Conservation (phyloP, 2,113 vertebrate species). For the Sebastes schlegelii region DNA sequence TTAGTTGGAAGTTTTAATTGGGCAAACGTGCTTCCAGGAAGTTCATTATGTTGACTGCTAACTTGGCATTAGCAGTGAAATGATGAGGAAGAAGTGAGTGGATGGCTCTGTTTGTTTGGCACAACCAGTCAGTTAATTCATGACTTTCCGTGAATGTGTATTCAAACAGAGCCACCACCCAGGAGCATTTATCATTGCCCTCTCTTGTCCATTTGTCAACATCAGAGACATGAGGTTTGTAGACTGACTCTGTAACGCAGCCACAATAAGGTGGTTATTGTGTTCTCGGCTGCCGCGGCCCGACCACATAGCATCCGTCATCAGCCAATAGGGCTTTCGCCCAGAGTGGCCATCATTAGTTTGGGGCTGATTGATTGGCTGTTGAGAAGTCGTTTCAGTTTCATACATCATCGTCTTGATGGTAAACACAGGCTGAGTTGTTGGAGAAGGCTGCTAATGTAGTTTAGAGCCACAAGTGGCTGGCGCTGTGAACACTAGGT, state of each 20-base stretch:
- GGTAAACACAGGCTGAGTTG: constrained; percentile 57
- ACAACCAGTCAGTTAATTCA: constrained; percentile 58
- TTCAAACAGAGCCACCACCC: constrained; percentile 56
- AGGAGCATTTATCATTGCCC: constrained; percentile 61
- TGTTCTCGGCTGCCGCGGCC: constrained; percentile 44
- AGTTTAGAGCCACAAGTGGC: constrained; percentile 35
- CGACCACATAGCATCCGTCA: constrained; percentile 63
- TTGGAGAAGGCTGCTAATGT: constrained; percentile 37
- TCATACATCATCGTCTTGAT: constrained; percentile 70
- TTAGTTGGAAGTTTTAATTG: constrained; percentile 60
- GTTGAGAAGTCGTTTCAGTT: constrained; percentile 56
- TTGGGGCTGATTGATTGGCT: constrained; percentile 73
- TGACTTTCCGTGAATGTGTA: constrained; percentile 57
- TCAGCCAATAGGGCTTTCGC: constrained; percentile 62
- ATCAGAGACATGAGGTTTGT: constrained; percentile 45
- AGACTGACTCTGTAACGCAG: constrained; percentile 32
- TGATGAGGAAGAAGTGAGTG: constrained; percentile 45
- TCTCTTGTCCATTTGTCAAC: constrained; percentile 63
- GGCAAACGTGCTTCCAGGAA: constrained; percentile 27
- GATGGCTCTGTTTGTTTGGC: constrained; percentile 53
- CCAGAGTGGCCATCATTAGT: constrained; percentile 62
- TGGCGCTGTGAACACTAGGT: not conserved
- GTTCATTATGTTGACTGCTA: constrained; percentile 29
- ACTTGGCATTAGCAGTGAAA: constrained; percentile 32
- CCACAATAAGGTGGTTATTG: constrained; percentile 56